These are phyloP conservation scores for Chelon auratus DNA, from an alignment of 2,797 vertebrate genomes.

Conservation along the genomic window DNA sequence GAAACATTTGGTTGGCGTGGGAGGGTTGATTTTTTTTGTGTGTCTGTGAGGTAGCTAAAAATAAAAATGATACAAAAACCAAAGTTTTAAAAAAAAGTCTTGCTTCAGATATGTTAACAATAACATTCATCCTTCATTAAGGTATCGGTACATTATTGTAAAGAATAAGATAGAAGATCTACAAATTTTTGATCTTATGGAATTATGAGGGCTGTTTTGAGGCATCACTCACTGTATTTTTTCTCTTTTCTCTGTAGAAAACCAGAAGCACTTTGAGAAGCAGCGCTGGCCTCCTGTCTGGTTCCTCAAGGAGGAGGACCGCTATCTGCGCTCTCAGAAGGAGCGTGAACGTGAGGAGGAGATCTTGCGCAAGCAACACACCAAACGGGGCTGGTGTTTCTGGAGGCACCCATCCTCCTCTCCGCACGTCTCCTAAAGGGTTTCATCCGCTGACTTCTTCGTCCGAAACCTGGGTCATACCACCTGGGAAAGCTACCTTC, in stretches of 20 bases:
- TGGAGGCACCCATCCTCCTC: conserved; percentile 88
- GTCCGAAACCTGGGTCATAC: conserved; percentile 30
- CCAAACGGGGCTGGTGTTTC: conserved; percentile 92
- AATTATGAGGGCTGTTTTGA: too few species aligned
- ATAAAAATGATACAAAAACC: background rate
- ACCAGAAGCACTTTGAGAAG: conserved; percentile 91
- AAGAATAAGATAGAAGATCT: too few species aligned
- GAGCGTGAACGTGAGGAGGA: conserved; percentile 91
- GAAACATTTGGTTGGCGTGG: conserved; percentile 28
- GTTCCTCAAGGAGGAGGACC: conserved; percentile 94
- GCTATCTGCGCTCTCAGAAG: conserved; percentile 90
- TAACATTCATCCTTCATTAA: background rate
- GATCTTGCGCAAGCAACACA: conserved; percentile 90
- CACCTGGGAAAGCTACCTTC: conserved; percentile 15
- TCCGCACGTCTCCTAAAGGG: conserved; percentile 84
- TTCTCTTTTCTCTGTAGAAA: conserved; percentile 77
- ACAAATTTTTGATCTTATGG: too few species aligned
- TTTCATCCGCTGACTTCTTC: conserved; percentile 27
- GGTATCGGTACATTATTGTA: background rate
- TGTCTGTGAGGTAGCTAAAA: background rate
- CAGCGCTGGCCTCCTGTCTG: conserved; percentile 93
- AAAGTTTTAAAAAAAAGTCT: background rate
- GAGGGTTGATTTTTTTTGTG: conserved; percentile 18
- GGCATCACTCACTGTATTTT: background rate
- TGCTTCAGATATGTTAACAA: background rate